These are phyloP conservation scores for Gerris lacustris DNA, from an alignment of 2,888 invertebrate genomes.

Conservation along the genomic window DNA sequence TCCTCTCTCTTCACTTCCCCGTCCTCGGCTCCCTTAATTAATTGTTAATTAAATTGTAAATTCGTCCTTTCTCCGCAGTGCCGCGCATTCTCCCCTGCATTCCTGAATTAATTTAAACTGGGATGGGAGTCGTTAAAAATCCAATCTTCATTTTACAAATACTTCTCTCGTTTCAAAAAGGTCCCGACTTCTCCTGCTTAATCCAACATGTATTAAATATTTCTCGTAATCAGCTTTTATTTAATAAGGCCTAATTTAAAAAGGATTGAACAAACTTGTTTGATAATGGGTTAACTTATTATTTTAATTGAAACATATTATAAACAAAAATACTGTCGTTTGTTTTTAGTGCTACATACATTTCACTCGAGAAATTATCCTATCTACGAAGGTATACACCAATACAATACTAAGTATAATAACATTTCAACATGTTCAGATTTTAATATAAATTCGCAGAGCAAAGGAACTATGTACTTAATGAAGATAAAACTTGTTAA, in stretches of 20 bases:
- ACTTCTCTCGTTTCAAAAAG: not conserved
- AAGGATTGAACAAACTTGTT: no score
- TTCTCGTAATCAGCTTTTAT: not conserved
- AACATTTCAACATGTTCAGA: no score
- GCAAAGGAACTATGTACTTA: no score
- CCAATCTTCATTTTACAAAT: constrained; percentile 2
- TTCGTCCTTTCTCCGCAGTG: constrained; percentile 5
- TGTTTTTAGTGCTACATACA: no score
- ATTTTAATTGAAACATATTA: no score
- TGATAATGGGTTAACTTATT: no score
- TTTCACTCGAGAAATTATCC: no score
- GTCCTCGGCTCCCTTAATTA: not conserved
- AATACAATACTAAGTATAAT: no score
- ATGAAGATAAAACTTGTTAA: no score
- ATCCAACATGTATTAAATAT: not conserved
- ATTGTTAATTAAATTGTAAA: constrained; percentile 5
- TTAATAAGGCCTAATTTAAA: not conserved
- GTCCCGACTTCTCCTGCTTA: not conserved
- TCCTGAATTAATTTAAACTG: constrained; percentile 5
- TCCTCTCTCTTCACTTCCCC: not conserved
- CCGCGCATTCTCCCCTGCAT: constrained; percentile 1
- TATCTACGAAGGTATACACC: no score
- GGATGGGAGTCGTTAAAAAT: constrained; percentile 3
- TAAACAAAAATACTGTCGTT: no score
- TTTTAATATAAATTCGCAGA: no score